phyloP scores from a whole-genome alignment of 1,140 invertebrate genomes.

The Nephila pilipes region DNA sequence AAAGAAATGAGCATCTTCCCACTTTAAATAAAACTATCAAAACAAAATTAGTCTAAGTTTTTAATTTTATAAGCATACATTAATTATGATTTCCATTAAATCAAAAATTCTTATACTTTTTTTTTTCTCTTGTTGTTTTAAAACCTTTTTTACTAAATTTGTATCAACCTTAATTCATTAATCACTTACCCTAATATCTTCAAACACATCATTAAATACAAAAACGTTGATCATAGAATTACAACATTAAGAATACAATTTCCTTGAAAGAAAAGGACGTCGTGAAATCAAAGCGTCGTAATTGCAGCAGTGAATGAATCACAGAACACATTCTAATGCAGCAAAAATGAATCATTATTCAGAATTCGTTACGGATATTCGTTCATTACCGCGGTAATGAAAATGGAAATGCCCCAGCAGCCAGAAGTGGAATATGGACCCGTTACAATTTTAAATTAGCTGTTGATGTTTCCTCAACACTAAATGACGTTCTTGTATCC shows the following conservation, averaged over 20 bases:
- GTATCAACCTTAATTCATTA: too few species aligned
- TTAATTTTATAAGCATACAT: too few species aligned
- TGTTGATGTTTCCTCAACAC: background rate
- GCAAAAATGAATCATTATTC: too few species aligned
- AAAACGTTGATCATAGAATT: background rate
- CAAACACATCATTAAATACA: background rate
- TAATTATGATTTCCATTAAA: too few species aligned
- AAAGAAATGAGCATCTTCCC: too few species aligned
- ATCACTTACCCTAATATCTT: background rate
- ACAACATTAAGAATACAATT: background rate
- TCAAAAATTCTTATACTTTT: too few species aligned
- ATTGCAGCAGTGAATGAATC: background rate
- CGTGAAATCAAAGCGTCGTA: background rate
- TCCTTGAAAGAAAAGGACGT: background rate
- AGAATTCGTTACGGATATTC: conserved; percentile 23
- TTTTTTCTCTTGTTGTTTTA: too few species aligned
- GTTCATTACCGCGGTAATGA: background rate
- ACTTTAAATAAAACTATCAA: too few species aligned
- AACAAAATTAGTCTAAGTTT: too few species aligned
- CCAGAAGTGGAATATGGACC: background rate
- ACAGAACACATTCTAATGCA: background rate
- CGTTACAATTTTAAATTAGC: background rate
- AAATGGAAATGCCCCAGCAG: background rate
- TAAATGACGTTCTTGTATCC: background rate
- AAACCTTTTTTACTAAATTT: too few species aligned